Conservation (phyloP, 2,797 vertebrate genomes). For the Lagorchestes hirsutus region DNA sequence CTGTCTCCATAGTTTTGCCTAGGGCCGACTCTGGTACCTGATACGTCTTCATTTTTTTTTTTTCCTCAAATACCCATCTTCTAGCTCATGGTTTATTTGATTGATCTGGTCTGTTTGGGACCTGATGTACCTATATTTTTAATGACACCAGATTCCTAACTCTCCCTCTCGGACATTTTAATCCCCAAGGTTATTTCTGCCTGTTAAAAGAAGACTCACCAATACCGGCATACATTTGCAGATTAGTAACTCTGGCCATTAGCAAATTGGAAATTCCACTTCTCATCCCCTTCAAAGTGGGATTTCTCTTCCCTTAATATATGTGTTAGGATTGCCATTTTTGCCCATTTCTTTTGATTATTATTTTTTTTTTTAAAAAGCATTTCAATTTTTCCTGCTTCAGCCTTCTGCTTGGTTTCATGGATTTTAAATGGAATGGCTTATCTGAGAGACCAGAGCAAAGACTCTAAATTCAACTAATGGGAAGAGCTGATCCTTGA, state of each 20-base stretch:
- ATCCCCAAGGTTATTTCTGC: slow-evolving; percentile 47
- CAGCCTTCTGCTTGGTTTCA: slow-evolving; percentile 55
- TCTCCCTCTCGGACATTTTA: not conserved
- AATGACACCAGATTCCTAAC: not conserved
- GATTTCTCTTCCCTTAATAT: slow-evolving; percentile 53
- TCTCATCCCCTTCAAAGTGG: slow-evolving; percentile 46
- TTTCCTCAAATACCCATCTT: slow-evolving; percentile 25
- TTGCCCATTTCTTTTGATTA: slow-evolving; percentile 55
- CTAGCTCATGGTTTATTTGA: slow-evolving; percentile 32
- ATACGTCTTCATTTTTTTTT: slow-evolving; percentile 22
- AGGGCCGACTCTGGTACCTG: not conserved
- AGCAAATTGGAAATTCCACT: slow-evolving; percentile 65
- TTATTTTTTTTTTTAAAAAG: slow-evolving; percentile 43
- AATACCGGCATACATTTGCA: not conserved
- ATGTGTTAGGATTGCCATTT: slow-evolving; percentile 35
- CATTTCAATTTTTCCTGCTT: slow-evolving; percentile 47
- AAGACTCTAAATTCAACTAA: slow-evolving; percentile 36
- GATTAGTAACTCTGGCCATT: slow-evolving; percentile 63
- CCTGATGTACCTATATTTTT: not conserved
- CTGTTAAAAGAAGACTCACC: not conserved
- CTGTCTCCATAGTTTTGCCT: slow-evolving; percentile 5
- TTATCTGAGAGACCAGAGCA: slow-evolving; percentile 52
- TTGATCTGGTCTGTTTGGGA: rapidly evolving
- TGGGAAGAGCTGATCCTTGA: not conserved
- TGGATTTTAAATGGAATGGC: slow-evolving; percentile 34